These are phyloP conservation scores for Sesia bembeciformis DNA, from an alignment of 2,888 invertebrate genomes.

Conservation along the genomic window DNA sequence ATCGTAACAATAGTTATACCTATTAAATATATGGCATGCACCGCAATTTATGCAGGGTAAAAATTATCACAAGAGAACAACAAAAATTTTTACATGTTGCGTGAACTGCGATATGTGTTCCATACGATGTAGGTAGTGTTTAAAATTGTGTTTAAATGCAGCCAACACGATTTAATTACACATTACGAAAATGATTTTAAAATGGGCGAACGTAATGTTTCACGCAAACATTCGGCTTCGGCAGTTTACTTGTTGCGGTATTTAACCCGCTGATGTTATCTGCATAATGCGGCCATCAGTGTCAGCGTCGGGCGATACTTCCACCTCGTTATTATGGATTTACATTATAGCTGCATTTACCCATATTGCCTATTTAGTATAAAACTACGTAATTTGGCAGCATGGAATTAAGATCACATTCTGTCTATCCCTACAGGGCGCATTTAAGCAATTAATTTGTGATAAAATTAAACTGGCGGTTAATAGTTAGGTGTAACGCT, in stretches of 20 bases:
- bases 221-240: conserved; percentile 28
- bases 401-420: neutral
- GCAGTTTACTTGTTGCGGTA: conserved; percentile 67
- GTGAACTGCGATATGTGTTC: too few species aligned
- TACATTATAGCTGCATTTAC: conserved; percentile 51
- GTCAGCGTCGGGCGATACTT: conserved; percentile 41
- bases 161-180: neutral
- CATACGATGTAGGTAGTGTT: too few species aligned
- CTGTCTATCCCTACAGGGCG: neutral
- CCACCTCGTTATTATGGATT: conserved; percentile 53
- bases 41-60: too few species aligned
- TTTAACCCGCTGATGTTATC: conserved; percentile 58
- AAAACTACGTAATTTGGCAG: conserved; percentile 26
- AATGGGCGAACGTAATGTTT: conserved; percentile 5
- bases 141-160: neutral
- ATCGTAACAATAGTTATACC: too few species aligned
- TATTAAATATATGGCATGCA: too few species aligned
- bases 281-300: conserved; percentile 62
- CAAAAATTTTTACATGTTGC: too few species aligned
- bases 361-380: conserved; percentile 38
- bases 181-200: conserved; percentile 11
- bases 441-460: neutral
- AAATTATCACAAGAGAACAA: too few species aligned
- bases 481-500: neutral
- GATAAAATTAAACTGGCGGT: neutral